These are phyloP conservation scores for Gymnobelideus leadbeateri DNA, from an alignment of 2,113 vertebrate genomes.

Conservation along the genomic window DNA sequence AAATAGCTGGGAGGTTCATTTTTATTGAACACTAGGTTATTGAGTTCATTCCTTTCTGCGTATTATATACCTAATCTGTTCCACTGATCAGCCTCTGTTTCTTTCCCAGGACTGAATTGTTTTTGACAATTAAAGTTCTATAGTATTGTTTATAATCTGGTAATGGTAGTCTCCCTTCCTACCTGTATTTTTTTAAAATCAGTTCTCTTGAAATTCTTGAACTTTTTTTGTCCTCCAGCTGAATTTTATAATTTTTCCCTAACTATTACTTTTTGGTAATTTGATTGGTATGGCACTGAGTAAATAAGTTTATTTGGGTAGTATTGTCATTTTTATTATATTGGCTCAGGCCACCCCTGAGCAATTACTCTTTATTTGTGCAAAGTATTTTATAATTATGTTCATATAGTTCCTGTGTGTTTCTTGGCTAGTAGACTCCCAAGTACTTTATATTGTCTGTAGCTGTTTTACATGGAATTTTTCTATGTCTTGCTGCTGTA, in stretches of 20 bases:
- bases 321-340: neutral
- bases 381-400: neutral
- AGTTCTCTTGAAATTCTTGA: neutral
- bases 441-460: neutral
- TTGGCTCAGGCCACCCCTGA: neutral
- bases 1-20: neutral
- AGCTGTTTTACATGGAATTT: neutral
- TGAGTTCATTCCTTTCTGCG: neutral
- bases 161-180: neutral
- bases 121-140: neutral
- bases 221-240: neutral
- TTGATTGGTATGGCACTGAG: neutral
- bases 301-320: neutral
- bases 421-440: neutral
- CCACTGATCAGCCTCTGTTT: neutral
- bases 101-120: neutral
- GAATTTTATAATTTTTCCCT: neutral
- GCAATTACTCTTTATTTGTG: neutral
- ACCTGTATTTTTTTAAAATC: neutral
- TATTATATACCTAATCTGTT: neutral
- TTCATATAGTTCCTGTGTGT: neutral
- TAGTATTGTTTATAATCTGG: neutral
- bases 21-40: neutral
- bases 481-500: neutral
- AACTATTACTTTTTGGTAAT: neutral